These are phyloP conservation scores for Scolopax mira DNA, from an alignment of 2,113 vertebrate species.

Conservation along the genomic window DNA sequence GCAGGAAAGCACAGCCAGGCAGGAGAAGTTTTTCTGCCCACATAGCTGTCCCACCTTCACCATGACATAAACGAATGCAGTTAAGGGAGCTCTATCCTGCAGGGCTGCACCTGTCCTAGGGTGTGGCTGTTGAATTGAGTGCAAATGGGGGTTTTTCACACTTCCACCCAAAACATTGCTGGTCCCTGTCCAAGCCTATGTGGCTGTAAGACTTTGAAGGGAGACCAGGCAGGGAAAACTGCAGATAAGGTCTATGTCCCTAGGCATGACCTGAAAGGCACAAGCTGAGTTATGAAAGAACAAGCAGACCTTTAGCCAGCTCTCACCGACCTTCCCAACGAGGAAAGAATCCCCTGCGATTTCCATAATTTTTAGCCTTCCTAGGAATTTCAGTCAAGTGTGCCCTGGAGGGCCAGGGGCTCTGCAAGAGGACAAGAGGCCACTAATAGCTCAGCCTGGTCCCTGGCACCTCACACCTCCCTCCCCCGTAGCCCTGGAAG, in stretches of 20 bases:
- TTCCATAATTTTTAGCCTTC: background rate
- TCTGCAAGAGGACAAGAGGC: background rate
- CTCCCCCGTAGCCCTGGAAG: background rate
- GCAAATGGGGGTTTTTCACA: background rate
- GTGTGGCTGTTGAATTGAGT: background rate
- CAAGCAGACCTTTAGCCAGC: background rate
- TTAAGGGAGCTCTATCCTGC: background rate
- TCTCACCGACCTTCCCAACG: fast-evolving
- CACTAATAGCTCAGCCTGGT: background rate
- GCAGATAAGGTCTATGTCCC: background rate
- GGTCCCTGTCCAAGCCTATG: background rate
- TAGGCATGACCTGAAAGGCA: background rate
- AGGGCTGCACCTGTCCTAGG: background rate
- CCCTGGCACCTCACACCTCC: background rate
- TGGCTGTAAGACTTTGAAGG: background rate
- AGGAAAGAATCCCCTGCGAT: background rate
- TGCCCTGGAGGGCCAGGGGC: background rate
- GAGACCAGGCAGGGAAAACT: background rate
- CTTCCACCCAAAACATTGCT: background rate
- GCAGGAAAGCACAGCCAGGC: background rate
- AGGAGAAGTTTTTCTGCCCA: background rate
- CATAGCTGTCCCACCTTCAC: background rate
- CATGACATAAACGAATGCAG: background rate
- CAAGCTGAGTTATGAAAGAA: background rate
- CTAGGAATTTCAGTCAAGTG: background rate